Evolutionary conservation across 1,140 invertebrate genomes (phyloP), one percentile per base, ranked within the genome.

Genomic region (Linepithema humile): DNA sequence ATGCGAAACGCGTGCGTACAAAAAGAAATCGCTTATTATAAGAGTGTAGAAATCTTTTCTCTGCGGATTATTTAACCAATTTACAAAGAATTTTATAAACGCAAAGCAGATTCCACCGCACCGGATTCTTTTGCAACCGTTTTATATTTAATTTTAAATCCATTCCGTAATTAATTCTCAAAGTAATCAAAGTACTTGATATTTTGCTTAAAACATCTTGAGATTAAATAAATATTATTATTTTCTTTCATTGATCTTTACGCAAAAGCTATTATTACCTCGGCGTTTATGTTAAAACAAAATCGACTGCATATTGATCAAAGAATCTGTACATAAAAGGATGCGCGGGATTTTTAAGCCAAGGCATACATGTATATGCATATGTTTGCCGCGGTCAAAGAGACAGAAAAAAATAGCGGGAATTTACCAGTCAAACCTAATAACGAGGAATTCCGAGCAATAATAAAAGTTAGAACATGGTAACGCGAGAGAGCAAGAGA

Each of bases 31-130:
- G 57, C 23, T 48, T 0, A 62, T 64, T 35, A 32, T 35, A 32
- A 62, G 38, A 23, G n/a, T 70, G n/a, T 26, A 65, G 17, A 32
- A 1, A 69, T 17, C 40, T 80, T 17, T 32, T 35, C 9, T 43
- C n/a, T 55, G 12, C 0, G 23, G 6, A 69, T 67, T 29, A 17
- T 77, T 65, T 35, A 77, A 43, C 35, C 40, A 65, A 64, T 64
- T 75, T 65, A 48, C 40, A 29, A 35, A 35, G 4, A 32, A 60
- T n/a, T 43, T 75, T 59, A 20, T 75, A 26, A 65, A 3, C 9
- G 4, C 7, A 50, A 65, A 38, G 26, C 38, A 53, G 20, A 38
- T 38, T 62, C 3, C 20, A 23, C 6, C 20, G 9, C 5, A 1
- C 35, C n/a, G n/a, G n/a, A n/a, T n/a, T 38, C 50, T 65, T 26